Evolutionary conservation across 2,113 vertebrate species (phyloP), one percentile per base, ranked within the genome.

Genomic region (Strigops habroptila): DNA sequence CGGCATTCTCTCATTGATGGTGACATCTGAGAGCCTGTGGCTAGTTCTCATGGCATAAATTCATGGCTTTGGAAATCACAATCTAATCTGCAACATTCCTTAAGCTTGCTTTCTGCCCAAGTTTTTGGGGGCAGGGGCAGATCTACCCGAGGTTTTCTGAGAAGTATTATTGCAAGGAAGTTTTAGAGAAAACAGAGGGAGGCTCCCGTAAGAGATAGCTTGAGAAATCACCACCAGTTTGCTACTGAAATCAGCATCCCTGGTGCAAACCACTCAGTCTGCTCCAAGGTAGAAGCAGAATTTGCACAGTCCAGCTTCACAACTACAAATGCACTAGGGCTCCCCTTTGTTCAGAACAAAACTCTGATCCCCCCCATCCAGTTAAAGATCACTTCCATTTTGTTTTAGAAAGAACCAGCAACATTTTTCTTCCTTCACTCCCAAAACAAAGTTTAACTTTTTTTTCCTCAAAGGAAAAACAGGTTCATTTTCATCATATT

Each of bases 171-270:
- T 59, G 35, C 60, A 51, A 33, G 19, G 19, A 70, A 41, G 13
- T 37, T 68, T 82, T 19, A n/a, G 30, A n/a, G 46, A 17, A 82
- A 80, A 17, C 9, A 39, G 35, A 86, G 18, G 6, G 25, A 70
- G 11, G 23, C 3, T 44, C 22, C 25, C 2, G 0, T 7, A 39
- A 24, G 24, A 49, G 16, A 35, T 1, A 1, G 43, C 3, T 30
- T 63, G 14, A 57, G 37, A 63, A 65, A 60, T 44, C 44, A 5
- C 49, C 17, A 1, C 14, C 24, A 31, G 30, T 68, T 71, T 82
- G 22, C 12, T 22, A 5, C 46, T 23, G 49, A 75, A 88, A 51
- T 10, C 30, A 49, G 10, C 46, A 35, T 4, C 24, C 19, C 10
- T 3, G 9, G 7, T 49, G 31, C 35, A 44, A 70, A 33, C 1